Conservation (phyloP, 1,140 invertebrate genomes). For the Planococcus citri region DNA sequence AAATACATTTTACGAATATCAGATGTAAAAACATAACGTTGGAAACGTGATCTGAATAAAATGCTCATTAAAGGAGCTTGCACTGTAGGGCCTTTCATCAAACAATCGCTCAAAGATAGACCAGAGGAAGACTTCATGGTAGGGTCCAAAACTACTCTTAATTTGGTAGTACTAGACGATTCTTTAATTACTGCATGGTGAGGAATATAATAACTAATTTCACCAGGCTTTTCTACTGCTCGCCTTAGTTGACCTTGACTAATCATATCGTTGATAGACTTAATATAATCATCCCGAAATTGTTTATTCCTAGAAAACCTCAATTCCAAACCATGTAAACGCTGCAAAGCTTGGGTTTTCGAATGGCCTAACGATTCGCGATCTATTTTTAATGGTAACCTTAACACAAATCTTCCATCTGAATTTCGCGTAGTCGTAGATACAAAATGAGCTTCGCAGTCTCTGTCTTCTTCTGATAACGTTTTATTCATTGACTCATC, state of each 20-base stretch:
- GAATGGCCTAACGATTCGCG: neutral
- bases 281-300: neutral
- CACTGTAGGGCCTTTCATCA: neutral
- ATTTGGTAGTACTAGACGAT: constrained; percentile 18
- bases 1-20: constrained; percentile 12
- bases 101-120: neutral
- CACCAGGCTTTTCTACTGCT: neutral
- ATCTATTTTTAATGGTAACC: neutral
- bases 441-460: neutral
- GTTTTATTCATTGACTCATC: neutral
- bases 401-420: neutral
- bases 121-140: neutral
- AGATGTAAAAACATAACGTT: neutral
- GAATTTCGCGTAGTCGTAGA: neutral
- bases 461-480: constrained; percentile 5
- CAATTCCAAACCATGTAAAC: neutral
- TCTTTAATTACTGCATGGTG: constrained; percentile 24
- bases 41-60: too few species aligned
- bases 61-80: neutral
- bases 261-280: neutral
- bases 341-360: neutral
- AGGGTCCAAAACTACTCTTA: constrained; percentile 21
- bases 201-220: constrained; percentile 22
- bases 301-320: neutral
- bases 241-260: neutral